Evolutionary conservation across 2,888 invertebrate genomes (phyloP), one percentile per base, ranked within the genome.

Genomic region (Ashinkailepas kermadecensis): DNA sequence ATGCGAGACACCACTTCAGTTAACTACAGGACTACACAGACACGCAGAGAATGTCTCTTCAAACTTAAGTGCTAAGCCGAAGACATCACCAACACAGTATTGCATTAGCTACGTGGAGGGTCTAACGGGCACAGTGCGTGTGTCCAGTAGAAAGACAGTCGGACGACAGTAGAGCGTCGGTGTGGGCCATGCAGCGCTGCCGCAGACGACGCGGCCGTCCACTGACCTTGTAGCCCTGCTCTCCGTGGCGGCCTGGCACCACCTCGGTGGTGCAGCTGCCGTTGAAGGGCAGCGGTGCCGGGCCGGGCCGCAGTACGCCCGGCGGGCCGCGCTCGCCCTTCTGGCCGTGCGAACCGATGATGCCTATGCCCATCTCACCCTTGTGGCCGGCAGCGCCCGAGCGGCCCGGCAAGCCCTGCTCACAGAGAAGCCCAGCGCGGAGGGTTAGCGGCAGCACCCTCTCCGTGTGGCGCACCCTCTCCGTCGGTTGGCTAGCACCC

Each of bases 361-460:
- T 86, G 81, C 86, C 85, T 15, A 84, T 87, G 88, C 83, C 84
- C 85, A 81, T 86, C 86, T 85, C 84, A 84, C 84, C 87, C 86
- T 39, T 85, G 1, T 90, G 90, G 78, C 96, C 96, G 23, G 93
- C 91, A 54, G 92, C 82, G 80, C 88, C 85, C 13, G 83, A 80
- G 15, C 57, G 13, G 18, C 84, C 84, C 23, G 84, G 81, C 21
- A 58, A n/a, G 25, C 85, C 85, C 82, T 83, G 80, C 39, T 23
- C 56, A 56, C 67, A 65, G 59, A 70, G 62, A 79, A 59, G 81
- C 84, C 84, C 67, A 83, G 83, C 78, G 83, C 82, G n/a, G 84
- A 84, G 1, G 82, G 81, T 8, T 82, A 82, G 67, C 85, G 85
- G n/a, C 83, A 82, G 13, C 81, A 62, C 15, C 95, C 62, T 18